phyloP scores from a whole-genome alignment of 2,113 vertebrate genomes.

The Phasianus colchicus region DNA sequence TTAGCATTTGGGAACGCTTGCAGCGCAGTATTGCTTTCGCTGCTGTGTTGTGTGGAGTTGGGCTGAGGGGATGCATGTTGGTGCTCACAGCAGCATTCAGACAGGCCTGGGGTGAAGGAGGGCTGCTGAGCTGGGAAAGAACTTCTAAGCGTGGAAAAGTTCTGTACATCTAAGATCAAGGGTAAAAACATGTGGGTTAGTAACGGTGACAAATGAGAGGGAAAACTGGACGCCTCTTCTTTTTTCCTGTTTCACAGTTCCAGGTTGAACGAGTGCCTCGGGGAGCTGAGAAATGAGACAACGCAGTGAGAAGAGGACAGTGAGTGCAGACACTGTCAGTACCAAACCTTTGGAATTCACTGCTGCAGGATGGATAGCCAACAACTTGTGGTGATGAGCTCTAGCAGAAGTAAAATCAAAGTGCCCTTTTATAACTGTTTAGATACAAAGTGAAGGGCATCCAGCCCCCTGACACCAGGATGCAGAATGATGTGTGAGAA shows the following conservation, averaged over 20 bases:
- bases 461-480: background rate
- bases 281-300: background rate
- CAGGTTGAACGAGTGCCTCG: background rate
- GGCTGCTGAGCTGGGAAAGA: constrained; percentile 23
- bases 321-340: background rate
- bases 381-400: background rate
- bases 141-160: constrained; percentile 13
- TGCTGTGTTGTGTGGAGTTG: background rate
- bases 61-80: background rate
- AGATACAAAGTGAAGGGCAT: constrained; percentile 14
- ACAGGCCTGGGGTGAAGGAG: background rate
- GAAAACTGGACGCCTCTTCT: background rate
- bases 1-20: background rate
- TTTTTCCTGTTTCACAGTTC: constrained; percentile 6
- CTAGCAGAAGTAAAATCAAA: constrained; percentile 1
- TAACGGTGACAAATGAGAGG: constrained; percentile 15
- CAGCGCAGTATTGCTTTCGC: fast-evolving
- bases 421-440: background rate
- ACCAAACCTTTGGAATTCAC: constrained; percentile 39
- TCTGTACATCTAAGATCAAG: background rate
- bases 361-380: constrained; percentile 1
- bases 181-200: constrained; percentile 17
- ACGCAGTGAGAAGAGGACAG: background rate
- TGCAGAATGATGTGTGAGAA: constrained; percentile 49
- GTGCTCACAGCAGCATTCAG: background rate